Percentiles rank a stretch among this genome's conserved stretches.
Evolutionary conservation across 2,113 vertebrate species (phyloP).

Genomic region (Trinectes maculatus): DNA sequence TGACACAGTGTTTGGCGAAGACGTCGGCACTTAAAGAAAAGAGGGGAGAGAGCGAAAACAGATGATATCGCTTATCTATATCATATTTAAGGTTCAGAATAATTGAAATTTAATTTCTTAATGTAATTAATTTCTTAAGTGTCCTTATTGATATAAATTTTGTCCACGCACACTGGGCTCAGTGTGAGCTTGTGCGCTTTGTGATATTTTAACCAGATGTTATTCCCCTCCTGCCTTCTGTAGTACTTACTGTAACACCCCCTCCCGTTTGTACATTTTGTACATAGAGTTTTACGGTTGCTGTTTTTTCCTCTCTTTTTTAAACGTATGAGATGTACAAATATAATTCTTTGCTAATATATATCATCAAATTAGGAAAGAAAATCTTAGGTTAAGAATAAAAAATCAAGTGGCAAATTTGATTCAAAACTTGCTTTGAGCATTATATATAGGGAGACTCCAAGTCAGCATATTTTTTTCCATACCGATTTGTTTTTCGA

Average conservation of each 20-base stretch:
- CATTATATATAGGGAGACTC: conserved; percentile 70
- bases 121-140: conserved; percentile 79
- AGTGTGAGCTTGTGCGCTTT: conserved; percentile 43
- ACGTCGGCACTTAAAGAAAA: conserved; percentile 65
- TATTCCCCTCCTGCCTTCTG: conserved; percentile 28
- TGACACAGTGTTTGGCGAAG: conserved; percentile 58
- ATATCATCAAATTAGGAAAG: conserved; percentile 79
- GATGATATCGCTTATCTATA: conserved; percentile 62
- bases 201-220: conserved; percentile 58
- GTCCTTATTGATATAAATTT: conserved; percentile 73
- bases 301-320: conserved; percentile 70
- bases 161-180: conserved; percentile 43
- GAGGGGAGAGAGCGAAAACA: conserved; percentile 44
- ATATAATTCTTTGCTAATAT: conserved; percentile 86
- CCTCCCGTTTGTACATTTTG: conserved; percentile 82
- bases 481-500: conserved; percentile 69
- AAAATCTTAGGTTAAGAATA: conserved; percentile 62
- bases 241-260: conserved; percentile 50
- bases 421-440: conserved; percentile 78
- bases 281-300: conserved; percentile 81
- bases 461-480: conserved; percentile 58
- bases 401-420: conserved; percentile 72
- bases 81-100: conserved; percentile 72
- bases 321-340: conserved; percentile 81
- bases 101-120: conserved; percentile 72